Conservation (phyloP, 2,797 vertebrate species). For the Semotilus atromaculatus region DNA sequence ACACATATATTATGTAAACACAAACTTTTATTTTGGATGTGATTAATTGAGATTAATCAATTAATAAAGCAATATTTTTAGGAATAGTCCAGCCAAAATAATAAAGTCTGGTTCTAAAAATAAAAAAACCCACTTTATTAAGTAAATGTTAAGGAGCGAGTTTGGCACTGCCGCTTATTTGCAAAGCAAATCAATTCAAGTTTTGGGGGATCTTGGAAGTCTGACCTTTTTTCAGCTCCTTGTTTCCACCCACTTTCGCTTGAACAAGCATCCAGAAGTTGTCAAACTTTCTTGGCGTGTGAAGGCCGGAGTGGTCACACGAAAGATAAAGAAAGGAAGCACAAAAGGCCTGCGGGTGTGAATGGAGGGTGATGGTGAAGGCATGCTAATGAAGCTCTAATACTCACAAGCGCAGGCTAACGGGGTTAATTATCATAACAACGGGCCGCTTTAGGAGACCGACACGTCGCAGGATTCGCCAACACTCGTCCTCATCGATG, state of each 20-base stretch:
- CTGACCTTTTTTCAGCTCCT: conserved; percentile 58
- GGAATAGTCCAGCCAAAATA: neutral
- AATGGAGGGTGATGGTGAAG: conserved; percentile 71
- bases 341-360: conserved; percentile 68
- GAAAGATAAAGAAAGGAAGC: conserved; percentile 66
- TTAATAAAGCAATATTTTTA: neutral
- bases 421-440: conserved; percentile 85
- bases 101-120: neutral
- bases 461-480: conserved; percentile 73
- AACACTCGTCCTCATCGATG: conserved; percentile 64
- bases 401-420: conserved; percentile 79
- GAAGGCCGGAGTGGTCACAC: conserved; percentile 61
- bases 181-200: conserved; percentile 62
- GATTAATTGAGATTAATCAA: too few species aligned
- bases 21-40: too few species aligned
- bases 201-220: conserved; percentile 56
- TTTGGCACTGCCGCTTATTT: conserved; percentile 63
- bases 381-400: conserved; percentile 83
- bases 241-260: conserved; percentile 25
- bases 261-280: conserved; percentile 61
- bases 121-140: neutral
- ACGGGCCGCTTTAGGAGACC: conserved; percentile 64
- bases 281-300: conserved; percentile 63
- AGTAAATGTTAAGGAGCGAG: conserved; percentile 48
- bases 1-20: too few species aligned